A percentile compares a stretch with the other conserved stretches of the same genome.
phyloP scores from a whole-genome alignment of 2,113 vertebrate species.

The Edolisoma coerulescens region DNA sequence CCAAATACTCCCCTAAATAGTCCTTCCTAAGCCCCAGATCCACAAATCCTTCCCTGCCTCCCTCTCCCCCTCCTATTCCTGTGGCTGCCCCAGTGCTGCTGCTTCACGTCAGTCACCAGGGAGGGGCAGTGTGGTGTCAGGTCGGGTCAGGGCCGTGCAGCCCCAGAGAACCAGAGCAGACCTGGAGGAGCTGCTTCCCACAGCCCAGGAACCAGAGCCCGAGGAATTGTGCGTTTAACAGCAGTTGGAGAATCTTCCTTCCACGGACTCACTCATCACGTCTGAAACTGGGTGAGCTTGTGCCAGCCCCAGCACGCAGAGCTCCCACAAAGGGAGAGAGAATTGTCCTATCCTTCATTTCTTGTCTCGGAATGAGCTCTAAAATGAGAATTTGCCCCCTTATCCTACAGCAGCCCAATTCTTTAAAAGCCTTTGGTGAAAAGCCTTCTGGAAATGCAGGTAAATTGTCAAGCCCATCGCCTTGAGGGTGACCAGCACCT shows the following conservation, averaged over 20 bases:
- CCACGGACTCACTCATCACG: accelerated
- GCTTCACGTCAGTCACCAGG: background rate
- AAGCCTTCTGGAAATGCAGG: background rate
- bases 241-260: background rate
- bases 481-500: background rate
- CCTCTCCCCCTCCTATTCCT: background rate
- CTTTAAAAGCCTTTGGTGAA: background rate
- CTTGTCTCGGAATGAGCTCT: background rate
- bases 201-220: background rate
- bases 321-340: background rate
- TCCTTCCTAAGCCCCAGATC: background rate
- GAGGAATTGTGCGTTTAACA: background rate
- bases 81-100: background rate
- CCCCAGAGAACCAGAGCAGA: background rate
- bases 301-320: background rate
- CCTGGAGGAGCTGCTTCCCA: background rate
- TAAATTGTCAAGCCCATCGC: too few species aligned
- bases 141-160: background rate
- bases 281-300: background rate
- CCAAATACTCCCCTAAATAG: background rate
- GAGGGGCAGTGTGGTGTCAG: accelerated
- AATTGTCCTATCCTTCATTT: background rate
- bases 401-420: background rate
- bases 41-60: background rate
- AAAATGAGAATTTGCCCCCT: background rate